Conservation (phyloP, 2,797 vertebrate species). For the Poecilia picta region DNA sequence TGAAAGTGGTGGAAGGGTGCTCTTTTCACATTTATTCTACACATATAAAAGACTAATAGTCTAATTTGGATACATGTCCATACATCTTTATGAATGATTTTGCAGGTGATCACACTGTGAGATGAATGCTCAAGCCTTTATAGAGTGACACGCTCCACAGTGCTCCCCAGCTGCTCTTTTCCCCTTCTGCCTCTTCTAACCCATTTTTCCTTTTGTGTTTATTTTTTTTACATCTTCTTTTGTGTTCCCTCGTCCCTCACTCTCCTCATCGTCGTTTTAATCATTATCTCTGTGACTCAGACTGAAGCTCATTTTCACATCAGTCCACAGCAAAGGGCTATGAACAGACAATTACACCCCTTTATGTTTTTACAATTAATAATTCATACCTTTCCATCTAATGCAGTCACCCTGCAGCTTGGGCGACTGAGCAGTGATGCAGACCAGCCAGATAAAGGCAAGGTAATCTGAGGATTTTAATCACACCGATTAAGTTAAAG, state of each 20-base stretch:
- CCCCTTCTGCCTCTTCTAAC: conserved; percentile 1
- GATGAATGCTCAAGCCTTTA: conserved; percentile 34
- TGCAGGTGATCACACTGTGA: conserved; percentile 40
- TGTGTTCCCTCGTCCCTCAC: conserved; percentile 9
- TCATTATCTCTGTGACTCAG: conserved; percentile 69
- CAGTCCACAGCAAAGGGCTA: conserved; percentile 61
- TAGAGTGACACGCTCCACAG: conserved; percentile 25
- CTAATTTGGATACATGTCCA: conserved; percentile 28
- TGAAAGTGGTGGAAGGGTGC: conserved; percentile 4
- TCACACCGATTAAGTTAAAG: conserved; percentile 37
- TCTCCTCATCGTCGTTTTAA: conserved; percentile 32
- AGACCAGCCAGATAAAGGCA: conserved; percentile 51
- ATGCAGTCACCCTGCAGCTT: conserved; percentile 59
- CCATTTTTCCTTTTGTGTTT: conserved; percentile 9
- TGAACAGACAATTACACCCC: conserved; percentile 65
- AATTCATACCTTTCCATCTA: conserved; percentile 68
- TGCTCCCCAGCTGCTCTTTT: conserved; percentile 44
- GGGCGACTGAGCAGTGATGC: conserved; percentile 37
- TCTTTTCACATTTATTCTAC: background rate
- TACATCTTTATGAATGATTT: conserved; percentile 45
- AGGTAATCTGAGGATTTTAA: conserved; percentile 58
- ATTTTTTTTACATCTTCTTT: conserved; percentile 6
- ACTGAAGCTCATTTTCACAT: conserved; percentile 68
- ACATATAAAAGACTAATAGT: conserved; percentile 11
- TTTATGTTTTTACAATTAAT: conserved; percentile 74